Base-by-base conservation (phyloP, 1,140 invertebrate species). In the Acromyrmex echinatior region DNA sequence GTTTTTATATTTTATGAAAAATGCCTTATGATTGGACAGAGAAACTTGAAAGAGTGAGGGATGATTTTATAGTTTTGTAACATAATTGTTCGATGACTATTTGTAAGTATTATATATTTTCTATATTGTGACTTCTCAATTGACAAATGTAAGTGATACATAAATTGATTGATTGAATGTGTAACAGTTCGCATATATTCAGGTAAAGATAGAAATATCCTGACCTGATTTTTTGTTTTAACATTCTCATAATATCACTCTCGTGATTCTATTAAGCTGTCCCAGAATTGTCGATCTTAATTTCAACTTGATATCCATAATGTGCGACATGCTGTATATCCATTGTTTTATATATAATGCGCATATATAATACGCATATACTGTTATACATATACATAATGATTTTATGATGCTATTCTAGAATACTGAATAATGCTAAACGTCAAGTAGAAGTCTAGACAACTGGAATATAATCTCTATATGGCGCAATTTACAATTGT, bases 281-380 rank as follows among this genome's bases (percentile, higher is more conserved):
- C 21, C 45, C n/a, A 68, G 62, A 80, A 80, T 68, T 70, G 49
- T 65, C 77, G 25, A 25, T 56, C 65, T 81, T 81, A 81, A 81
- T 81, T 71, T 71, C 10, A 25, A 58, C 10, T 21, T 39, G 10
- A 70, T 16, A 71, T 58, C 65, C 45, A 71, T 58, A 81, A 81
- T 16, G 21, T 16, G 31, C 10, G n/a, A 81, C n/a, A 3, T 39
- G 6, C 7, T 39, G 35, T 9, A 39, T 39, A 39, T 39, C 35
- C 35, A 39, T 39, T 39, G 35, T 39, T 21, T 21, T 39, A 39
- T 35, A 35, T 0, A 31, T 31, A 3, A 31, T 31, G 6, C 31
- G 31, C 5, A 35, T 35, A 35, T 35, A 35, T 35, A 68, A 31
- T 53, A 53, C n/a, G 1, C 2, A 14, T 6, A 10, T 39, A 39